Evolutionary conservation across 2,888 invertebrate species (phyloP), one percentile per base, ranked within the genome.

Genomic region (Colletes collaris): DNA sequence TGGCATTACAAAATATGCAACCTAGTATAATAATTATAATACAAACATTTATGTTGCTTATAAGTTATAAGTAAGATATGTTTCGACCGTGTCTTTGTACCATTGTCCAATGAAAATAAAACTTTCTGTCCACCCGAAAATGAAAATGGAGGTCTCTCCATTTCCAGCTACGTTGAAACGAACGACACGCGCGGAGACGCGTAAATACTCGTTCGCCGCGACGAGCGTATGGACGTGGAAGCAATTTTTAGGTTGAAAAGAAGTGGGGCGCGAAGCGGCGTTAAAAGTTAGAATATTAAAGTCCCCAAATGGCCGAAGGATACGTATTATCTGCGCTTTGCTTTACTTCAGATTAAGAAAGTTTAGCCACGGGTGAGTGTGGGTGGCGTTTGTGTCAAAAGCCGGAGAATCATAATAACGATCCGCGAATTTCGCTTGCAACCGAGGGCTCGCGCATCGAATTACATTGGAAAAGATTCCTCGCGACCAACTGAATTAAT

Each of bases 221-320:
- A 58, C 52, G 16, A 37, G 44, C 27, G 4, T 10, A 16, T 19
- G 16, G 77, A 58, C 11, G 19, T 68, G 68, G 72, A 72, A 76
- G 81, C 76, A 75, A 80, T 80, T 76, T 80, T 81, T 72, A 46
- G 64, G 72, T 76, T 80, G 58, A 46, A 72, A 81, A 27, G 2
- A 78, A 76, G 68, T 70, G 76, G 71, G 70, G 63, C 62, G 81
- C 56, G 52, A 76, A 66, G 76, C 72, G 60, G 76, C 69, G 55
- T 62, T 75, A 72, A 82, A 83, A 83, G 79, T 83, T 83, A 75
- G 76, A 76, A 85, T 85, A 85, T 85, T 85, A 85, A 85, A 85
- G 65, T 76, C 79, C 19, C 60, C 62, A 70, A 79, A 81, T 74
- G 72, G 74, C 74, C 70, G 60, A 68, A 52, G 73, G 71, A 68